Evolutionary conservation across 2,113 vertebrate genomes (phyloP), one percentile per base, ranked within the genome.

Genomic region (Chaetodon trifascialis): DNA sequence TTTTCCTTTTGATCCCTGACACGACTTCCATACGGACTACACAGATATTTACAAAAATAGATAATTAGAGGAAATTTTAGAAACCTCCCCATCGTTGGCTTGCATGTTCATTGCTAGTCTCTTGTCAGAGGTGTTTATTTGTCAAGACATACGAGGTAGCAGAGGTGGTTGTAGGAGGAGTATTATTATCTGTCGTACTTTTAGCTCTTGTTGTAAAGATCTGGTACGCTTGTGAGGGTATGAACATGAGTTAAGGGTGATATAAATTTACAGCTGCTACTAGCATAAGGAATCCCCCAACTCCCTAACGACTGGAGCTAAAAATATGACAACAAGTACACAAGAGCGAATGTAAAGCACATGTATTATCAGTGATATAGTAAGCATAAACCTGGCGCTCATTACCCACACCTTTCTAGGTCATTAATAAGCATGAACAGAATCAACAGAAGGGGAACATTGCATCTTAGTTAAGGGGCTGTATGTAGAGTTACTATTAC

Each of bases 281-380:
- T 59, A 34, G 56, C 59, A 66, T 46, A 79, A 85, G 74, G 52
- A 82, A 65, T 67, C 72, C 55, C 73, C 44, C 54, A 70, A 56
- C 79, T 82, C 88, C 68, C 77, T 66, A 78, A 88, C 70, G 86
- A 81, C 69, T 86, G 58, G 56, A 78, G 79, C 76, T 85, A 87
- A 86, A 89, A 85, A 85, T 90, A 85, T 66, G 42, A 47, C 76
- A 36, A 69, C 44, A 72, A 81, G 65, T 82, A 42, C 68, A 84
- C 51, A 56, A 74, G 68, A 81, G 62, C 0, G 3, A 54, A 74
- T 38, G 69, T 54, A 74, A 80, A 73, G 73, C 73, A 73, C 62
- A 87, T 86, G 76, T 59, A 85, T 80, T 69, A 79, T 76, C 66
- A n/a, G 75, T 80, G 21, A 85, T 76, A 69, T 70, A 64, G 30